A percentile compares a stretch with the other conserved stretches of the same genome.
phyloP scores from a whole-genome alignment of 1,140 invertebrate species.

The Lerema accius region DNA sequence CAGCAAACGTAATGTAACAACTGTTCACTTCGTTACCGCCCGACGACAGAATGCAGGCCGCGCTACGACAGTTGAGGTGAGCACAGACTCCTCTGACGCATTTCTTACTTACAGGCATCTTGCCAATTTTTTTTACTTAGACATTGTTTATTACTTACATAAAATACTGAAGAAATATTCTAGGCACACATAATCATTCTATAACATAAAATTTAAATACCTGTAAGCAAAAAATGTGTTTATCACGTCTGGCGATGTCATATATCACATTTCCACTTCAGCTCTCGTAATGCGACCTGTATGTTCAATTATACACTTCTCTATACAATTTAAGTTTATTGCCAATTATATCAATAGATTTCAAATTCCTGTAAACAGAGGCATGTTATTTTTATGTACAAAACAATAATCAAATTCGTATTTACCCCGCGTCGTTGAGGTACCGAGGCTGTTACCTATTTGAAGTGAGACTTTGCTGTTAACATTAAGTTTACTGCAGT shows the following conservation, averaged over 20 bases:
- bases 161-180: no score
- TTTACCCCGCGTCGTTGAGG: neutral
- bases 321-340: neutral
- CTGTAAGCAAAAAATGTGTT: neutral
- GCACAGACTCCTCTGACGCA: neutral
- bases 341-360: neutral
- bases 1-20: constrained; percentile 34
- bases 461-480: neutral
- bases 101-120: neutral
- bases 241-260: neutral
- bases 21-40: neutral
- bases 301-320: neutral
- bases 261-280: neutral
- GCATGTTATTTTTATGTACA: no score
- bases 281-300: neutral
- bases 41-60: neutral
- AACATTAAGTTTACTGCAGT: constrained; percentile 26
- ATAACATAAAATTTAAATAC: neutral
- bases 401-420: neutral
- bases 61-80: constrained; percentile 1
- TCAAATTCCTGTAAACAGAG: neutral
- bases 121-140: no score
- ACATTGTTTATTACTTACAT: no score
- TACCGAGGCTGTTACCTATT: constrained; percentile 1
- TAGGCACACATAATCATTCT: no score